Evolutionary conservation across 1,140 invertebrate genomes (phyloP), one percentile per base, ranked within the genome.

Genomic region (Tyrophagus putrescentiae): DNA sequence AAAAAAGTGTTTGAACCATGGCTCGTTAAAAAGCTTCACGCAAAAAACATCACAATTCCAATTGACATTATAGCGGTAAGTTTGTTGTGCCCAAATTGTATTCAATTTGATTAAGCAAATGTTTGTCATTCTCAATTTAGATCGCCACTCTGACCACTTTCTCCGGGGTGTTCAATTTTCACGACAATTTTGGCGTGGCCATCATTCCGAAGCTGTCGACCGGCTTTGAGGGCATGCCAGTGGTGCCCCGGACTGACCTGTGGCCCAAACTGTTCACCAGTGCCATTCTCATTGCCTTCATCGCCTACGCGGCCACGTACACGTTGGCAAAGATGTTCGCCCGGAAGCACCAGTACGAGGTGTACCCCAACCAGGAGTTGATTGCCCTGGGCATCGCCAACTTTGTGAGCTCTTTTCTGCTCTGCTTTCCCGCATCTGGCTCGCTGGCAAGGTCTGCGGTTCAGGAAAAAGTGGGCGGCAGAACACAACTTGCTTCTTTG

Each of bases 241-340:
- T 67, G 25, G 16, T 80, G 11, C 82, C 82, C 3, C 73, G 74
- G 0, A 67, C 82, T 39, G 67, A 72, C 7, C 18, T 61, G 13
- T 25, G 81, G 3, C 32, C 79, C 1, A 81, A 85, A 67, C n/a
- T 33, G 21, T 16, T 63, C 4, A 29, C 32, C 23, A n/a, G 3
- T 3, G 52, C 52, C 3, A 25, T 31, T 23, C 21, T 54, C 31
- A 36, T 62, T 21, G 13, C 86, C 1, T 82, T 96, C 70, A 85
- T 96, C 0, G 83, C 85, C 0, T 95, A 90, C 71, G 85, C 87
- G 1, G 82, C 94, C 31, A 82, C 85, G 3, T 86, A 95, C 74
- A 94, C 90, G 1, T 87, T 97, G 86, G 85, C 84, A 0, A 76
- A 93, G 60, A 88, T 93, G 50, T 87, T 94, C 71, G 87, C 90